phyloP scores from a whole-genome alignment of 2,113 vertebrate species.

The Penelope pileata region DNA sequence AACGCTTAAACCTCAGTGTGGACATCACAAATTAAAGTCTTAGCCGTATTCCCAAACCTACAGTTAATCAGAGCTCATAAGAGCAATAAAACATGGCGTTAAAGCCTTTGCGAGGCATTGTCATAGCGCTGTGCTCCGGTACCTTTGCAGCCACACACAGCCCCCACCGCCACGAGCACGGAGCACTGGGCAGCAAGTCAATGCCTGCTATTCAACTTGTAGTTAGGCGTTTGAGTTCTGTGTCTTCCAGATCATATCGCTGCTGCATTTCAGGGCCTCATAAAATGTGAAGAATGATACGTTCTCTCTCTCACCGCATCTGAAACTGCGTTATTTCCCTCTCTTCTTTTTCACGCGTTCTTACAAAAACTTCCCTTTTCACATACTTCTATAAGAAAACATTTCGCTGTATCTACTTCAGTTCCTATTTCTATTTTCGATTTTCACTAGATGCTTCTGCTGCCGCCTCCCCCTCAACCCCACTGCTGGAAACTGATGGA shows the following conservation, averaged over 20 bases:
- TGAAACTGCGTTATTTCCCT: conserved; percentile 67
- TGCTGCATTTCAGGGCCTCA: conserved; percentile 61
- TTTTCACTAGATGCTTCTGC: conserved; percentile 55
- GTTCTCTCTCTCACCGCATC: not conserved
- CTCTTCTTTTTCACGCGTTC: conserved; percentile 62
- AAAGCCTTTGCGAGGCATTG: conserved; percentile 71
- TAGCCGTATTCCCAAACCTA: conserved; percentile 37
- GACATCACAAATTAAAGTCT: conserved; percentile 54
- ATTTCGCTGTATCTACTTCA: conserved; percentile 61
- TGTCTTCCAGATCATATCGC: conserved; percentile 63
- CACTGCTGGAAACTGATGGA: conserved; percentile 40
- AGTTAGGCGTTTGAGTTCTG: conserved; percentile 70
- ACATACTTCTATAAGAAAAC: conserved; percentile 63
- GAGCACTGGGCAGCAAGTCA: conserved; percentile 76
- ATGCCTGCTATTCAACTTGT: conserved; percentile 74
- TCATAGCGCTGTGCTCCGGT: conserved; percentile 64
- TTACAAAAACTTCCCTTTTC: conserved; percentile 79
- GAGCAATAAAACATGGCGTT: conserved; percentile 73
- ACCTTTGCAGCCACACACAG: conserved; percentile 69
- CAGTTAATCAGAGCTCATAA: conserved; percentile 50
- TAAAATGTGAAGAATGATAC: conserved; percentile 65
- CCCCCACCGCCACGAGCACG: conserved; percentile 59
- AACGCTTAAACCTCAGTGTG: conserved; percentile 19
- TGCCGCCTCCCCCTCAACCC: conserved; percentile 36
- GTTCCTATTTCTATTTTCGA: conserved; percentile 71